Evolutionary conservation across 92 coral and sea anemone genomes (phyloP).

Genomic region (Diadumene lineata): DNA sequence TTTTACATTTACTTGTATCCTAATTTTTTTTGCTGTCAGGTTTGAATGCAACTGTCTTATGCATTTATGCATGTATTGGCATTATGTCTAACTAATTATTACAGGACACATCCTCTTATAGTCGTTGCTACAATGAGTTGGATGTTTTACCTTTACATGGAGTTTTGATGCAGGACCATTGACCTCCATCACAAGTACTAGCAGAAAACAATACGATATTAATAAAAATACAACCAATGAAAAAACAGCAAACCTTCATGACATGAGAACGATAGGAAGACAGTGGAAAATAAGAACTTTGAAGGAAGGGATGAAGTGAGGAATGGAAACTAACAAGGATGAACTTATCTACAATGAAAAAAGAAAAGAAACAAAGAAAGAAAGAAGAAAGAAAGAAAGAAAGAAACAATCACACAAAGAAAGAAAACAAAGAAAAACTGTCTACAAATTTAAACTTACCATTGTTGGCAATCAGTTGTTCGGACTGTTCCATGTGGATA

Average conservation of each 20-base stretch:
- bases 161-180: constrained; percentile 69
- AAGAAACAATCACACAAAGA: neutral
- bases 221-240: neutral
- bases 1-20: too few species aligned
- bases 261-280: neutral
- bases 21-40: too few species aligned
- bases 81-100: neutral
- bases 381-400: neutral
- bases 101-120: neutral
- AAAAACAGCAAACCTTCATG: neutral
- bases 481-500: constrained; percentile 62
- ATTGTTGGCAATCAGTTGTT: constrained; percentile 62
- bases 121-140: too few species aligned
- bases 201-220: neutral
- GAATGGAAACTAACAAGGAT: neutral
- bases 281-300: neutral
- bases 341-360: neutral
- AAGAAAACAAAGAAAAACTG: neutral
- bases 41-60: too few species aligned
- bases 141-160: constrained; percentile 73
- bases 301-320: neutral
- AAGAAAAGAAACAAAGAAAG: neutral
- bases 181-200: constrained; percentile 89
- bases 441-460: constrained; percentile 56
- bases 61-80: too few species aligned